Evolutionary conservation across 2,888 invertebrate genomes (phyloP).

Genomic region (Thecocarcelia acutangulata): DNA sequence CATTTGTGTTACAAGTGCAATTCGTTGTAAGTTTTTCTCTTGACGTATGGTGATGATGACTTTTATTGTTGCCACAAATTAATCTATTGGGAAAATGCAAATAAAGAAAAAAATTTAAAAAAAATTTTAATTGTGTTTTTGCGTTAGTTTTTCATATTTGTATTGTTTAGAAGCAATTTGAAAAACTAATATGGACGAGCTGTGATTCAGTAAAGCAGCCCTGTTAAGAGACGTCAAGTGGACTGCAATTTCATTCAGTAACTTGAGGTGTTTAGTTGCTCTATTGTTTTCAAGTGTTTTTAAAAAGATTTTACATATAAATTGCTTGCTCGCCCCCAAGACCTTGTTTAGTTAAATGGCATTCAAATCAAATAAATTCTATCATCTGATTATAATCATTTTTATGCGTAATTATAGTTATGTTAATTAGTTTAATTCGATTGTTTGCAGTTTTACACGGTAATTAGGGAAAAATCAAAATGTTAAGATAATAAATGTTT

Average conservation of each 20-base stretch:
- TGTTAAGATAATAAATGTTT: not conserved
- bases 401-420: constrained; percentile 2
- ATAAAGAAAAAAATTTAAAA: constrained; percentile 26
- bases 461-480: not conserved
- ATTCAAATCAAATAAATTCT: constrained; percentile 40
- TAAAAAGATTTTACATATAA: constrained; percentile 65
- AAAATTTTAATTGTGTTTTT: not conserved
- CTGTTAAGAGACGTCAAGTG: not conserved
- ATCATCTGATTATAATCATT: constrained; percentile 42
- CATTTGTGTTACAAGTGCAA: constrained; percentile 64
- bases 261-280: constrained; percentile 31
- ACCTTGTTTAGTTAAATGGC: constrained; percentile 59
- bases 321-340: constrained; percentile 60
- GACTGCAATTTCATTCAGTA: constrained; percentile 21
- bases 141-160: constrained; percentile 31
- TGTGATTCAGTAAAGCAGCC: not conserved
- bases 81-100: constrained; percentile 71
- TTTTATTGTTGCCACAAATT: constrained; percentile 73
- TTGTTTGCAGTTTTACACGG: constrained; percentile 10
- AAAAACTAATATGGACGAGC: not conserved
- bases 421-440: constrained; percentile 40
- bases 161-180: constrained; percentile 57
- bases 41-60: constrained; percentile 68
- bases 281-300: constrained; percentile 36
- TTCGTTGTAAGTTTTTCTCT: constrained; percentile 67